Conservation (phyloP, 2,113 vertebrate genomes). For the Bubo bubo region DNA sequence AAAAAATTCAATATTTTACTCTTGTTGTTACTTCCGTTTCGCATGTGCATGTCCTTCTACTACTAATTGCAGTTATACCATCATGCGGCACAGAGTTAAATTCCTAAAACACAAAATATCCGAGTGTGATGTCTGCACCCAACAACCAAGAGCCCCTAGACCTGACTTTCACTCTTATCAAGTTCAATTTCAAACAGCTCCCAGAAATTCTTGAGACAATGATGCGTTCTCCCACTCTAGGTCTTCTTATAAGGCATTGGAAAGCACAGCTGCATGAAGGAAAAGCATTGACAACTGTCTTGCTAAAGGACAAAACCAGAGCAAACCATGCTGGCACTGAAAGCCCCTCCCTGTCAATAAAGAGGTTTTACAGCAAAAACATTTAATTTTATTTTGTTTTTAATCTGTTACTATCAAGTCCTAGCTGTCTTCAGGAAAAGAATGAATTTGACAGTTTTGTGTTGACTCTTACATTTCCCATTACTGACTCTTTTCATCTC, state of each 20-base stretch:
- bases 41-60: not conserved
- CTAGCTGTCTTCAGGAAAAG: constrained; percentile 54
- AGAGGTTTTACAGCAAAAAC: constrained; percentile 49
- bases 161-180: not conserved
- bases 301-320: constrained; percentile 38
- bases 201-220: not conserved
- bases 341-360: constrained; percentile 26
- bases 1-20: not conserved
- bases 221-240: not conserved
- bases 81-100: not conserved
- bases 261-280: not conserved
- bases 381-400: constrained; percentile 75
- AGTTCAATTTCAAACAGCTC: not conserved
- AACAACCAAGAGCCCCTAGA: not conserved
- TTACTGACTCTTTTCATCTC: constrained; percentile 70
- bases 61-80: not conserved
- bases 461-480: constrained; percentile 71
- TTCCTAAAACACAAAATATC: not conserved
- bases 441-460: constrained; percentile 69
- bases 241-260: not conserved
- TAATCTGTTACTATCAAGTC: constrained; percentile 68
- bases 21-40: not conserved
- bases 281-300: not conserved
- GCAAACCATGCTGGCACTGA: not conserved
- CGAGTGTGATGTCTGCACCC: rapidly evolving